Conservation (phyloP, 2,888 invertebrate species). For the Nephrocerus scutellatus region DNA sequence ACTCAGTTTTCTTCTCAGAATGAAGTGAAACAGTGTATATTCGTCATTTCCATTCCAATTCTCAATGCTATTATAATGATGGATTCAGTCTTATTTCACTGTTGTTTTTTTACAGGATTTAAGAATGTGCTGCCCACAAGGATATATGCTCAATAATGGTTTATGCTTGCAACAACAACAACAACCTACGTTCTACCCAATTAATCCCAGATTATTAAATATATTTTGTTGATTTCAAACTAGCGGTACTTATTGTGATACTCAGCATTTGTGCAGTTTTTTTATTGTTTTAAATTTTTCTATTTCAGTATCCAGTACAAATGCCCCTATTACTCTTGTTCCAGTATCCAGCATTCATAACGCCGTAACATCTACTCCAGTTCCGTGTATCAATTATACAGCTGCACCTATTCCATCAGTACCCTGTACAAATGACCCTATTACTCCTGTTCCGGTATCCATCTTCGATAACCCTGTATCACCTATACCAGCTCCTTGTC, state of each 20-base stretch:
- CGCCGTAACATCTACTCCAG: neutral
- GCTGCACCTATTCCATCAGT: slow-evolving; percentile 1
- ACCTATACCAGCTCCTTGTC: neutral
- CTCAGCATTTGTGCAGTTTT: too few relatives aligned
- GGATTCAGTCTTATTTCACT: neutral
- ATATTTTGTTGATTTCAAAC: too few relatives aligned
- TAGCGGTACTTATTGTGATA: too few relatives aligned
- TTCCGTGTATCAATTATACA: slow-evolving; percentile 11
- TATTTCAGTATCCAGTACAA: slow-evolving; percentile 5
- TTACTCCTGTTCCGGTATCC: neutral
- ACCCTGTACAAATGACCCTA: slow-evolving; percentile 3
- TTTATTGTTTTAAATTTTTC: too few relatives aligned
- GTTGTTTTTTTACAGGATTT: too few relatives aligned
- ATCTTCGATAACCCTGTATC: neutral
- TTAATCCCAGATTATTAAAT: too few relatives aligned
- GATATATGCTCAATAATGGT: slow-evolving; percentile 7
- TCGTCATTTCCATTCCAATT: too few relatives aligned
- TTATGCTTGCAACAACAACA: slow-evolving; percentile 12
- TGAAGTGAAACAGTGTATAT: too few relatives aligned
- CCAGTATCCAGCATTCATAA: neutral
- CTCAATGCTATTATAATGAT: too few relatives aligned
- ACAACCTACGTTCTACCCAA: too few relatives aligned
- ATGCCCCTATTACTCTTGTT: neutral
- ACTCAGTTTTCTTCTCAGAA: too few relatives aligned
- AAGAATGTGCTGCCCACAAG: slow-evolving; percentile 9